Percentiles rank a stretch among this genome's conserved stretches.
phyloP scores from a whole-genome alignment of 2,113 vertebrate species.

The Murina feae region DNA sequence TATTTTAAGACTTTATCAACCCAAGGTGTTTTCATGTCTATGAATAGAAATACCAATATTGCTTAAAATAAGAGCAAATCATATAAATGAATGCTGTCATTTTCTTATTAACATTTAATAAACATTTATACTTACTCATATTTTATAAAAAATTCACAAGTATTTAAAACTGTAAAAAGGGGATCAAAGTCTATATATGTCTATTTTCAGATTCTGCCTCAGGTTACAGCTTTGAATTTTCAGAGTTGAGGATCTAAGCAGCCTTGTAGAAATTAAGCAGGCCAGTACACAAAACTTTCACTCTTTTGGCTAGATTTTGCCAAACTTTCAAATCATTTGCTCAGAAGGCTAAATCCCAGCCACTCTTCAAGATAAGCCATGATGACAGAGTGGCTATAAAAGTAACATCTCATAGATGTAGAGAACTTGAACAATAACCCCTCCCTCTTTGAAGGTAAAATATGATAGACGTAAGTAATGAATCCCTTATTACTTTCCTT shows the following conservation, averaged over 20 bases:
- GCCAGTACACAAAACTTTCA: background rate
- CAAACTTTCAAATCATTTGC: conserved; percentile 8
- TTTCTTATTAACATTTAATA: conserved; percentile 33
- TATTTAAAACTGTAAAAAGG: background rate
- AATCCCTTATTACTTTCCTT: background rate
- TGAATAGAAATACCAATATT: background rate
- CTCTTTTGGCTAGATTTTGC: conserved; percentile 20
- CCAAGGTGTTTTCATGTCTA: background rate
- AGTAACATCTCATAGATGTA: background rate
- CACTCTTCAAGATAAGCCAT: conserved; percentile 4
- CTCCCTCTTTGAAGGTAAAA: conserved; percentile 5
- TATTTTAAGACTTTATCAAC: conserved; percentile 13
- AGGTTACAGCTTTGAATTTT: background rate
- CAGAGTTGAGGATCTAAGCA: background rate
- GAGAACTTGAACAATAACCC: background rate
- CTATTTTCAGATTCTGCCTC: background rate
- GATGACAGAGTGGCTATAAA: background rate
- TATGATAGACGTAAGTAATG: background rate
- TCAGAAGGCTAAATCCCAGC: conserved; percentile 20
- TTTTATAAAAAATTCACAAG: background rate
- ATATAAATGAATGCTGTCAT: conserved; percentile 22
- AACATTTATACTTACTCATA: background rate
- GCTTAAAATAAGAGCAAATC: background rate
- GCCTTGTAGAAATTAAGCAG: background rate
- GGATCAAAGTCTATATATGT: background rate